These are phyloP conservation scores for Salvelinus alpinus DNA, from an alignment of 2,113 vertebrate genomes.

Conservation along the genomic window DNA sequence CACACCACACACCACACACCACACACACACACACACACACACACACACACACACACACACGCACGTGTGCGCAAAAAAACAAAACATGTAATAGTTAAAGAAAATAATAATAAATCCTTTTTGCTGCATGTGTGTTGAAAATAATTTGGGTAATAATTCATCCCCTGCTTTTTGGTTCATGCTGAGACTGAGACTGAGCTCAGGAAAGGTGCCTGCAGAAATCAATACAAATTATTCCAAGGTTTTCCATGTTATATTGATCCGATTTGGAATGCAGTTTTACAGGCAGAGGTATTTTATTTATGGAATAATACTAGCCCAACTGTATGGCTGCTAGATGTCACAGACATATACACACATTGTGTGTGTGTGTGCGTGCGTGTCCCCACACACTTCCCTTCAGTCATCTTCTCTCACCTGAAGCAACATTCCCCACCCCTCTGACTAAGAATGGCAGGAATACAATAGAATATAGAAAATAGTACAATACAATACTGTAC, in stretches of 20 bases:
- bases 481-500: not conserved
- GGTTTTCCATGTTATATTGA: not conserved
- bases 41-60: too few relatives aligned
- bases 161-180: not conserved
- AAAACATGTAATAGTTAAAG: not conserved
- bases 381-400: not conserved
- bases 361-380: not conserved
- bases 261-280: not conserved
- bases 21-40: too few relatives aligned
- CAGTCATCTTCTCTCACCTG: not conserved
- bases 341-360: not conserved
- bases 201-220: not conserved
- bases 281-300: not conserved
- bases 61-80: too few relatives aligned
- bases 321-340: not conserved
- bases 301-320: not conserved
- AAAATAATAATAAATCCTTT: too few relatives aligned
- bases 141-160: not conserved
- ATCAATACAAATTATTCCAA: not conserved
- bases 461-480: not conserved
- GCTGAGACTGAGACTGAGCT: not conserved
- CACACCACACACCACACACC: too few relatives aligned
- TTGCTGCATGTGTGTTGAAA: not conserved
- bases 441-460: not conserved
- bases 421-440: not conserved